These are phyloP conservation scores for Drosophila aff. DNA, from an alignment of 1,140 invertebrate genomes.

Conservation along the genomic window DNA sequence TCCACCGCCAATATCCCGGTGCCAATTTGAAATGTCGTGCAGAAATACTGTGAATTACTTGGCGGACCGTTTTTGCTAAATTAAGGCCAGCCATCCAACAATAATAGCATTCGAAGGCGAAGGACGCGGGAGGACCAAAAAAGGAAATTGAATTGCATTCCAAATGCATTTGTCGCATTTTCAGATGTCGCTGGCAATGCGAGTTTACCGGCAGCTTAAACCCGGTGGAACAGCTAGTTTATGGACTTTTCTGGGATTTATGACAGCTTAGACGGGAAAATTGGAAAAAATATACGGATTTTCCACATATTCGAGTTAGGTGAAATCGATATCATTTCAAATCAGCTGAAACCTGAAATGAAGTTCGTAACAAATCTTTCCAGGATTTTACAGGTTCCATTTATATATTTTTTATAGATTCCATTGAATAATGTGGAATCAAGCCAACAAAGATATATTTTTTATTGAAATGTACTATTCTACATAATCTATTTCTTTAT, in stretches of 20 bases:
- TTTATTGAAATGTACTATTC: background rate
- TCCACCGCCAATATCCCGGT: constrained; percentile 31
- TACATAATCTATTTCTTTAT: background rate
- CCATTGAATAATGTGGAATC: background rate
- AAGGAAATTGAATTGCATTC: constrained; percentile 78
- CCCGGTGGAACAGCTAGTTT: constrained; percentile 10
- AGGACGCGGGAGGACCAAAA: constrained; percentile 30
- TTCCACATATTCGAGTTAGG: background rate
- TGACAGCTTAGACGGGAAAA: constrained; percentile 38
- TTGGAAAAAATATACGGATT: background rate
- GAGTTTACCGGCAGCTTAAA: constrained; percentile 34
- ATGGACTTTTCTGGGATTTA: constrained; percentile 44
- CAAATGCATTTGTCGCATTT: constrained; percentile 64
- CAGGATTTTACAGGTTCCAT: background rate
- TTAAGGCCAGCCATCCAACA: constrained; percentile 63
- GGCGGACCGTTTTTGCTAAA: constrained; percentile 45
- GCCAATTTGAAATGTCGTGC: constrained; percentile 42
- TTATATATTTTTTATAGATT: background rate
- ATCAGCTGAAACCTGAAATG: background rate
- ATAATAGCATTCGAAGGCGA: constrained; percentile 38
- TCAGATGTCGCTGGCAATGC: constrained; percentile 26
- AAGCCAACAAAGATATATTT: background rate
- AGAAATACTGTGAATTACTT: constrained; percentile 18
- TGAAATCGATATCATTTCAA: constrained; percentile 9
- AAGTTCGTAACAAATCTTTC: background rate